Base-by-base conservation (phyloP, 2,797 vertebrate species). In the Ctenopoma multispine region DNA sequence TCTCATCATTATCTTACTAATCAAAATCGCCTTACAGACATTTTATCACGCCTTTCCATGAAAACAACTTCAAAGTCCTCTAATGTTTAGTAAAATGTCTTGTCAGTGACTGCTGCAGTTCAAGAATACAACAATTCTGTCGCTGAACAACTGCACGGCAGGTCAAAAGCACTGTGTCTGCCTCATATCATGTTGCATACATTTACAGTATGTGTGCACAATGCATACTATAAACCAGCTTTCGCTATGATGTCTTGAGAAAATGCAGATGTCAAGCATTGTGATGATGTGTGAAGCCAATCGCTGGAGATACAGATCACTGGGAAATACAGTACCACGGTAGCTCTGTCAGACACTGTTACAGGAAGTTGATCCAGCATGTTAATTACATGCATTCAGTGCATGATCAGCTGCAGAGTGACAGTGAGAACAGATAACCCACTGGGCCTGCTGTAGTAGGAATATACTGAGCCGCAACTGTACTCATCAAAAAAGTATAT, bases 1-100 rank as follows among this genome's bases (percentile, higher is more conserved):
- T 63, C 67, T 81, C 72, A 68, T 84, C 79, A 89, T 90, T 88
- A 92, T 90, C 86, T 89, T 56, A 80, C 63, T 76, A 80, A 91
- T 91, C 77, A 68, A 75, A 75, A 63, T 69, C 47, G 21, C 67
- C 76, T 83, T 81, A 83, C 63, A 82, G 77, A 79, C 81, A 40
- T n/a, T 59, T 44, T 81, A 83, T 86, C 80, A 70, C 29, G 11
- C 7, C 65, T 68, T 72, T 71, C 24, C 15, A 31, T 56, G 66
- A 84, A 84, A 87, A 84, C 72, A 85, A 72, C 79, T 84, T 75
- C 49, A 59, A 76, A 80, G 63, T 79, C 70, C 20, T 31, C 48
- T 38, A 10, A 58, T 75, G 62, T 67, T 81, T 24, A 27, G 51
- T 59, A 63, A 75, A 75, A 50, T 56, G 36, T 69, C 61, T 38